Evolutionary conservation across 2,888 invertebrate species (phyloP), one percentile per base, ranked within the genome.

Genomic region (Pasiphila rectangulata): DNA sequence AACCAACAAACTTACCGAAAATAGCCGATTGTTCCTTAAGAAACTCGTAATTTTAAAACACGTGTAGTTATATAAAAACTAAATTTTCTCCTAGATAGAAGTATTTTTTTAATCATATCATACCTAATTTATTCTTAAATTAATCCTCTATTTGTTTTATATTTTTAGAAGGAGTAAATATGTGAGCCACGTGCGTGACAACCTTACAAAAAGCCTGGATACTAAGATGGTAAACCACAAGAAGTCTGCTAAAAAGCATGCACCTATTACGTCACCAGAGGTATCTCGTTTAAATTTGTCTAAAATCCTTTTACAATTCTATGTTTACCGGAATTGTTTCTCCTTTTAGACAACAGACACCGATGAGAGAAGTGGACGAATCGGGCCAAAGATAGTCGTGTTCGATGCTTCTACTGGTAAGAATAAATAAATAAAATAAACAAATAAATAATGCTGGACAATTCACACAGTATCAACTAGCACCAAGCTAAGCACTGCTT

Each of bases 401-500:
- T 89, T 88, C 39, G 88, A 89, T 52, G 86, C 86, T 1, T 75
- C 85, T 0, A 87, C 85, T 21, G 86, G 87, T 83, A 56, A 56
- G 38, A 13, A 0, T 12, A 12, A 25, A 2, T 25, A 5, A 25
- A 6, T 24, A n/a, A n/a, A n/a, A n/a, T n/a, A n/a, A n/a, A n/a
- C n/a, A n/a, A n/a, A n/a, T n/a, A n/a, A n/a, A n/a, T n/a, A n/a
- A n/a, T n/a, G n/a, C n/a, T n/a, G n/a, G n/a, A n/a, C n/a, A n/a
- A n/a, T n/a, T n/a, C n/a, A n/a, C n/a, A n/a, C n/a, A n/a, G n/a
- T n/a, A n/a, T n/a, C n/a, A n/a, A n/a, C n/a, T n/a, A n/a, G n/a
- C n/a, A n/a, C n/a, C n/a, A n/a, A n/a, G n/a, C n/a, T n/a, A n/a
- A n/a, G n/a, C n/a, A n/a, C n/a, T n/a, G n/a, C n/a, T n/a, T n/a